Conservation (phyloP, 2,888 invertebrate species). For the Seira ritae region DNA sequence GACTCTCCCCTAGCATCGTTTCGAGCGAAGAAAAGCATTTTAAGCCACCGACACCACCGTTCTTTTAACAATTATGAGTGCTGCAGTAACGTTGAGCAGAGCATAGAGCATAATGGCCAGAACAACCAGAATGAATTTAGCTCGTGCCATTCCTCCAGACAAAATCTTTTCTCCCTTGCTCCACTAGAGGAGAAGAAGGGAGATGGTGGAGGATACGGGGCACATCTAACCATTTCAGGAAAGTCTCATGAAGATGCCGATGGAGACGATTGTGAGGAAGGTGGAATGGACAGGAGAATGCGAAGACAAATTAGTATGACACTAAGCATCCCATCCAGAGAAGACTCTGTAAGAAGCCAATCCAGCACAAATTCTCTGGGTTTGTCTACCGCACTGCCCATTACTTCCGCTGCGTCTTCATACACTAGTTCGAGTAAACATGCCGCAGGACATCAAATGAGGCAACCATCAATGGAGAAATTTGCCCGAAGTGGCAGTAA, state of each 20-base stretch:
- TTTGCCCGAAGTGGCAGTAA: constrained; percentile 50
- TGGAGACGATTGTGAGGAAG: constrained; percentile 40
- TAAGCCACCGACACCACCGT: background rate
- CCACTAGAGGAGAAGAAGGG: constrained; percentile 36
- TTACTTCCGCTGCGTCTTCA: constrained; percentile 8
- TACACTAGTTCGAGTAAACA: constrained; percentile 21
- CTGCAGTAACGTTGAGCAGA: constrained; percentile 19
- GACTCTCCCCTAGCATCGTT: constrained; percentile 12
- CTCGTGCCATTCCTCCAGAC: constrained; percentile 37
- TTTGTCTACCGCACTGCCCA: constrained; percentile 25
- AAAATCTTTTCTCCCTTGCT: constrained; percentile 26
- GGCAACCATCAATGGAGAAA: constrained; percentile 42
- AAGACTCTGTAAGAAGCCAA: constrained; percentile 67
- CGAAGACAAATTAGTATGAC: constrained; percentile 65
- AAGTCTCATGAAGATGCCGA: constrained; percentile 19
- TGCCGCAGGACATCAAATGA: constrained; percentile 32
- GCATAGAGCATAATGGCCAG: constrained; percentile 20
- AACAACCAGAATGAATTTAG: constrained; percentile 28
- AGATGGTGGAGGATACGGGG: constrained; percentile 20
- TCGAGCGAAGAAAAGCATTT: constrained; percentile 5
- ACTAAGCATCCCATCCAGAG: constrained; percentile 69
- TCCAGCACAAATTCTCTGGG: constrained; percentile 56
- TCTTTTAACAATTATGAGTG: constrained; percentile 9
- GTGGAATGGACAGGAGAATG: constrained; percentile 51
- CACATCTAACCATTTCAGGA: constrained; percentile 34